These are phyloP conservation scores for Phyllotreta striolata DNA, from an alignment of 2,888 invertebrate genomes.

Conservation along the genomic window DNA sequence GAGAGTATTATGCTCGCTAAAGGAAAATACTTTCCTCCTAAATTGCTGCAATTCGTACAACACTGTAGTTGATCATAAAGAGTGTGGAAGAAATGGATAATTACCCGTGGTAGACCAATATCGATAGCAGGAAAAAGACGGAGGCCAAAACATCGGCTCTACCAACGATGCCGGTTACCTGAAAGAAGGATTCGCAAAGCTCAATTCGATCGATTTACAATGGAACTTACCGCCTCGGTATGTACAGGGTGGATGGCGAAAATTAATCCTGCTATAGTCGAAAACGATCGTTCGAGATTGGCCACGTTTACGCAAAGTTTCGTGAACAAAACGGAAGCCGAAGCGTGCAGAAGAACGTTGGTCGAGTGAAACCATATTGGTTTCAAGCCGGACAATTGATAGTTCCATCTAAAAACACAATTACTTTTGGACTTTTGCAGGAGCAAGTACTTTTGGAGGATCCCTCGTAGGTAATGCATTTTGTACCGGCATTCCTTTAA, in stretches of 20 bases:
- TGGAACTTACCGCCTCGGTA: conserved; percentile 59
- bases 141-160: conserved; percentile 87
- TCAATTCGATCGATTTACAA: background rate
- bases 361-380: conserved; percentile 83
- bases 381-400: conserved; percentile 73
- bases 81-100: conserved; percentile 11
- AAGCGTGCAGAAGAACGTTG: conserved; percentile 79
- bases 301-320: conserved; percentile 74
- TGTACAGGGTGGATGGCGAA: conserved; percentile 90
- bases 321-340: conserved; percentile 77
- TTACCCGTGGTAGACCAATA: conserved; percentile 83
- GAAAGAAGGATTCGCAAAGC: conserved; percentile 51
- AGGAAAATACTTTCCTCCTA: conserved; percentile 61
- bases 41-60: conserved; percentile 58
- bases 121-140: conserved; percentile 80
- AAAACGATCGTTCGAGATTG: conserved; percentile 72
- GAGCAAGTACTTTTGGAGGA: too few species aligned
- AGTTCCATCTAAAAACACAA: conserved; percentile 75
- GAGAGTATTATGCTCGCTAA: conserved; percentile 75
- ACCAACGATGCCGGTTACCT: conserved; percentile 89
- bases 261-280: conserved; percentile 75
- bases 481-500: too few species aligned
- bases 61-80: too few species aligned
- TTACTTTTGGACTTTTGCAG: too few species aligned
- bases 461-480: too few species aligned